A percentile compares a stretch with the other conserved stretches of the same genome.
These are phyloP conservation scores for Melanostoma mellinum DNA, from an alignment of 2,888 invertebrate genomes.

Conservation along the genomic window DNA sequence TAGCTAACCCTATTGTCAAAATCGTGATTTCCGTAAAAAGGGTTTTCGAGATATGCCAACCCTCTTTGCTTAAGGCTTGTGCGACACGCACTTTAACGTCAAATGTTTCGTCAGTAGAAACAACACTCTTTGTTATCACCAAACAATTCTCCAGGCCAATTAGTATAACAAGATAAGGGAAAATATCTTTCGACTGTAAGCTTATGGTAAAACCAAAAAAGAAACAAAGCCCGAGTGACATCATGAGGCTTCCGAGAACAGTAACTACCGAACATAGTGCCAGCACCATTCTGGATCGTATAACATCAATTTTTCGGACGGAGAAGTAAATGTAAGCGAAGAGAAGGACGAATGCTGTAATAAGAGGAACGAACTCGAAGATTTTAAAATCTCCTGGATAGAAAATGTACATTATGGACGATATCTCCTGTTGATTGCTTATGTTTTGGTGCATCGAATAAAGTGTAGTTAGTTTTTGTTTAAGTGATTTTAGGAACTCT, in stretches of 20 bases:
- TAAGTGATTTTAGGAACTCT: conserved; percentile 89
- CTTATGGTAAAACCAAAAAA: conserved; percentile 93
- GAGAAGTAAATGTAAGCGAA: conserved; percentile 98
- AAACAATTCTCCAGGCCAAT: conserved; percentile 97
- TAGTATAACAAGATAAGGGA: conserved; percentile 96
- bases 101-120: conserved; percentile 94
- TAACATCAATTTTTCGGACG: conserved; percentile 92
- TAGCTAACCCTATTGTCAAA: conserved; percentile 95
- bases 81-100: conserved; percentile 98
- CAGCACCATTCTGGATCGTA: conserved; percentile 83
- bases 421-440: conserved; percentile 73
- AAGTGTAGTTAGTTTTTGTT: conserved; percentile 86
- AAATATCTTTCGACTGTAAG: conserved; percentile 93
- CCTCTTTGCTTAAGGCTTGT: conserved; percentile 98
- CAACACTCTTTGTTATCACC: conserved; percentile 95
- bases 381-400: conserved; percentile 95
- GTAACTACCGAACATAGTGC: conserved; percentile 95
- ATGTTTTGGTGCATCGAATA: conserved; percentile 87
- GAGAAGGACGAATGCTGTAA: conserved; percentile 91
- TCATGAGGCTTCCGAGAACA: conserved; percentile 92
- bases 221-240: conserved; percentile 95
- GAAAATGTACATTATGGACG: conserved; percentile 86
- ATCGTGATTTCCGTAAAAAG: conserved; percentile 96
- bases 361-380: conserved; percentile 91
- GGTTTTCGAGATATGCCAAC: conserved; percentile 98